Evolutionary conservation across 2,888 invertebrate species (phyloP).

Genomic region (Geotrupes spiniger): DNA sequence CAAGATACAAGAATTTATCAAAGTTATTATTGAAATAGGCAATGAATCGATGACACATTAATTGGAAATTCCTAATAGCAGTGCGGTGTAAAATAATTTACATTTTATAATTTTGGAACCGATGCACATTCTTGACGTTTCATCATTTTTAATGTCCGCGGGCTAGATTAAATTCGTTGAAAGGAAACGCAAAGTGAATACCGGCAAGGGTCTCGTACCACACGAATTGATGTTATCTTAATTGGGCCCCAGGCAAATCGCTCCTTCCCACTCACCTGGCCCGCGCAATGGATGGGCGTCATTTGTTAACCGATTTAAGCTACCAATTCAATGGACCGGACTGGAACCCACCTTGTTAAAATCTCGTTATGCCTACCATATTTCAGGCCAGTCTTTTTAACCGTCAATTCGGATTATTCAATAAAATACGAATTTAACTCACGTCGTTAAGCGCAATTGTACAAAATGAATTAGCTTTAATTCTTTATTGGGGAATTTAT

Average conservation of each 20-base stretch:
- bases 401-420: slow-evolving; percentile 8
- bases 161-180: no score
- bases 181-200: slow-evolving; percentile 6
- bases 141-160: no score
- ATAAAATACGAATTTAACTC: slow-evolving; percentile 10
- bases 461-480: background rate
- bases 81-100: no score
- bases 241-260: slow-evolving; percentile 31
- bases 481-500: slow-evolving; percentile 1
- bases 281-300: slow-evolving; percentile 22
- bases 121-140: no score
- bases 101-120: no score
- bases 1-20: no score
- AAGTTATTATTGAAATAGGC: no score
- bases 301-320: slow-evolving; percentile 31
- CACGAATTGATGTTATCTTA: slow-evolving; percentile 31
- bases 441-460: background rate
- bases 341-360: slow-evolving; percentile 24
- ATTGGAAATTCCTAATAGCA: no score
- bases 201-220: slow-evolving; percentile 23
- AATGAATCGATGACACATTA: no score
- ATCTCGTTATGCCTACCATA: slow-evolving; percentile 17
- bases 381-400: slow-evolving; percentile 8
- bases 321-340: slow-evolving; percentile 25
- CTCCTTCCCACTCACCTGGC: slow-evolving; percentile 25